phyloP scores from a whole-genome alignment of 2,888 invertebrate genomes.

The Ptilodon capucinus region DNA sequence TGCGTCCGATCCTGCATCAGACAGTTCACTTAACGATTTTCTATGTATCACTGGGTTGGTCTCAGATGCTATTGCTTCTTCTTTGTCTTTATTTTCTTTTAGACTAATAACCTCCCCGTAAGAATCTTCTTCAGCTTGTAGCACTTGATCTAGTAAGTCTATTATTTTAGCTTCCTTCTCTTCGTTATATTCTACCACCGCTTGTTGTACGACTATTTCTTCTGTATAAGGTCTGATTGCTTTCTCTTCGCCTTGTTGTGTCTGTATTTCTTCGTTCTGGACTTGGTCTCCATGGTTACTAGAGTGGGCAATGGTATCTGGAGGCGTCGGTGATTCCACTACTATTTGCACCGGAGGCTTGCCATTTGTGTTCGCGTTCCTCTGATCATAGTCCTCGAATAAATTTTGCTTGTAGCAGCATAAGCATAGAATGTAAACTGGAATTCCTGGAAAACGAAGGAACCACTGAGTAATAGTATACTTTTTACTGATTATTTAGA shows the following conservation, averaged over 20 bases:
- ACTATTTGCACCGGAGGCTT: slow-evolving; percentile 64
- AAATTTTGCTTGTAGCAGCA: slow-evolving; percentile 52
- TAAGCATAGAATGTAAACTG: slow-evolving; percentile 62
- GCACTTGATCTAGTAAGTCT: slow-evolving; percentile 72
- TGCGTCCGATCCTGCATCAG: slow-evolving; percentile 73
- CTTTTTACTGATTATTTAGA: too few relatives aligned
- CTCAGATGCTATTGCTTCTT: slow-evolving; percentile 23
- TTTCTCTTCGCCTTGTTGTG: slow-evolving; percentile 36
- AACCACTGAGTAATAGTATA: too few relatives aligned
- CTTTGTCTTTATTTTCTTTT: slow-evolving; percentile 52
- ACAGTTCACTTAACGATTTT: slow-evolving; percentile 68
- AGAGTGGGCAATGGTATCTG: slow-evolving; percentile 51
- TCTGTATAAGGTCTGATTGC: slow-evolving; percentile 45
- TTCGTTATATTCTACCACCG: slow-evolving; percentile 62
- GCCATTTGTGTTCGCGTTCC: slow-evolving; percentile 46
- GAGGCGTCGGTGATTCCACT: slow-evolving; percentile 71
- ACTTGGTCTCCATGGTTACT: slow-evolving; percentile 46
- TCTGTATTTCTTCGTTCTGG: slow-evolving; percentile 29
- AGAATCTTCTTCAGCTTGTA: slow-evolving; percentile 76
- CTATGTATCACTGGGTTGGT: slow-evolving; percentile 50
- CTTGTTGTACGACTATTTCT: slow-evolving; percentile 56
- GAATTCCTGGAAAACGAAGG: slow-evolving; percentile 67
- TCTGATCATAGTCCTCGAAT: background rate
- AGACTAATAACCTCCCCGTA: slow-evolving; percentile 62
- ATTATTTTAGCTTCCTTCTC: slow-evolving; percentile 78